phyloP scores from a whole-genome alignment of 2,113 vertebrate genomes.

The Agapornis roseicollis region DNA sequence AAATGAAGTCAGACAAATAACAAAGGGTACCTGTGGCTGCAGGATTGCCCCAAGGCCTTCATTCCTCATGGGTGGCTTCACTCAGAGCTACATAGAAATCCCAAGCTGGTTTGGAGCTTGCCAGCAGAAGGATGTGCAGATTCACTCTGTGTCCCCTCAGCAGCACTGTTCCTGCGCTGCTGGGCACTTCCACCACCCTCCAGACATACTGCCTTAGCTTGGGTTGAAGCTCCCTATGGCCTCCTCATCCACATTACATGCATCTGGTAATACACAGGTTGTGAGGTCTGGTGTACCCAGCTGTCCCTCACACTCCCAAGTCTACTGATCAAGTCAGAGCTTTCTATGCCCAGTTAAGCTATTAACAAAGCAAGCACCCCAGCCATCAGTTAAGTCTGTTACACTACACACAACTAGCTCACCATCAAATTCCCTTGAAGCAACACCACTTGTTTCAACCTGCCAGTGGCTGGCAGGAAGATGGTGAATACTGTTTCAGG shows the following conservation, averaged over 20 bases:
- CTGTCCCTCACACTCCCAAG: not conserved
- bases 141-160: not conserved
- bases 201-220: not conserved
- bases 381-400: not conserved
- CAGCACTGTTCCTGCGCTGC: not conserved
- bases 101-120: not conserved
- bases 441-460: not conserved
- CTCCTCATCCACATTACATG: not conserved
- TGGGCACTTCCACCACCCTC: not conserved
- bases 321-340: not conserved
- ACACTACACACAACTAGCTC: not conserved
- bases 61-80: not conserved
- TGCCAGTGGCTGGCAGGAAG: not conserved
- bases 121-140: not conserved
- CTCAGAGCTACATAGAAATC: not conserved
- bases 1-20: not conserved
- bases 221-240: accelerated
- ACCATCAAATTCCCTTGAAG: not conserved
- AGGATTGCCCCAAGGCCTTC: not conserved
- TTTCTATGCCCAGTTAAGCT: not conserved
- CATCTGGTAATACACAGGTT: not conserved
- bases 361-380: not conserved
- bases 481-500: not conserved
- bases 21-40: not conserved
- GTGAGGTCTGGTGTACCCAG: not conserved